Base-by-base conservation (phyloP, 2,113 vertebrate species). In the Hyaena hyaena region DNA sequence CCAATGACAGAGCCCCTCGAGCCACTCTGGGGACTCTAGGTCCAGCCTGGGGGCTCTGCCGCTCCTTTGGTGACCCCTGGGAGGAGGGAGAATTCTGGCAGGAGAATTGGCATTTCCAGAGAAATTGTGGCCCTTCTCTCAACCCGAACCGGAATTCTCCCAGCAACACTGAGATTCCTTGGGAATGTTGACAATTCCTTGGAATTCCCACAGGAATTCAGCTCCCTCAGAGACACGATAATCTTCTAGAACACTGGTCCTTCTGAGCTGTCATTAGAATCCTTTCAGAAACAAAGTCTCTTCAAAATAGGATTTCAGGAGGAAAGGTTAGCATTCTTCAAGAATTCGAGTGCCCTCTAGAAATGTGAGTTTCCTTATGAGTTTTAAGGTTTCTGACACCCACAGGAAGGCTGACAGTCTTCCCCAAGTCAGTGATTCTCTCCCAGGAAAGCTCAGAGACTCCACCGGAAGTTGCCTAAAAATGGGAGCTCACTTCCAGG, bases 401-500 rank as follows among this genome's bases (percentile, higher is more conserved):
- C 85, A 84, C 35, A 16, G 61, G 17, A 77, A 24, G 21, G 33
- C 23, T 31, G 15, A 53, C 3, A 15, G 7, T 26, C n/a, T 48
- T 4, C 53, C 74, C 68, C 43, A 16, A 26, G n/a, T 2, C 28
- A 33, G 31, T 0, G 12, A 23, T 14, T 82, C 31, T 69, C 2
- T 85, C 5, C 5, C 31, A 24, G 39, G 66, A 11, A 69, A 35
- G 33, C 16, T 4, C 26, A 55, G 15, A 81, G 35, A n/a, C n/a
- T 31, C 63, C 50, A 23, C 23, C 39, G n/a, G 61, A 53, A 50
- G 10, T 16, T 31, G 53, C 53, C 68, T 35, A n/a, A 10, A n/a
- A 66, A 50, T 2, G 5, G 1, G 33, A 19, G 17, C 10, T 17
- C 5, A 63, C 5, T 50, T 31, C 17, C 12, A 1, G 7, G 23